These are phyloP conservation scores for Chironomus tepperi DNA, from an alignment of 1,140 invertebrate species.

Conservation along the genomic window DNA sequence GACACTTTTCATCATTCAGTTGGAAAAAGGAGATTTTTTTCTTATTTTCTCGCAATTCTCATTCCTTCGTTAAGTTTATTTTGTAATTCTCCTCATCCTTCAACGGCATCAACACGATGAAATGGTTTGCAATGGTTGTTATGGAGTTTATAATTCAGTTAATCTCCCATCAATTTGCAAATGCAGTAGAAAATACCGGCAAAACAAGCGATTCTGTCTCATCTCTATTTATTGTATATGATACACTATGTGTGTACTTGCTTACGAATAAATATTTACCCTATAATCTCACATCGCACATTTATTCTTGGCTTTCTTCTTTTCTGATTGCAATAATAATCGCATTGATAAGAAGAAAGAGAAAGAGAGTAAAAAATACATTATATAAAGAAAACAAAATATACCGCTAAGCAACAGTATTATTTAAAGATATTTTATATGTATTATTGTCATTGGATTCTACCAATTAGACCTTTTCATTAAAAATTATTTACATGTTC, in stretches of 20 bases:
- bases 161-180: background rate
- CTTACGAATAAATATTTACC: background rate
- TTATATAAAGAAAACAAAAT: background rate
- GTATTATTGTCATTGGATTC: no score
- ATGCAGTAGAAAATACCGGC: background rate
- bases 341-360: background rate
- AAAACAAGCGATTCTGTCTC: background rate
- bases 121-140: background rate
- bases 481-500: no score
- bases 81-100: background rate
- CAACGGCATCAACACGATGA: background rate
- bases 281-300: background rate
- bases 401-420: background rate
- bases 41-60: background rate
- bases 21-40: background rate
- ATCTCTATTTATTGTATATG: background rate
- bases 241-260: background rate
- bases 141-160: constrained; percentile 10
- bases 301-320: background rate
- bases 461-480: no score
- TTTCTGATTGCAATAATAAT: constrained; percentile 9
- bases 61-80: background rate
- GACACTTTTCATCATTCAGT: constrained; percentile 7
- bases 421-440: no score
- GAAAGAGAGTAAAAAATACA: background rate